These are phyloP conservation scores for Malacoraja senta DNA, from an alignment of 2,797 vertebrate genomes.

Conservation along the genomic window DNA sequence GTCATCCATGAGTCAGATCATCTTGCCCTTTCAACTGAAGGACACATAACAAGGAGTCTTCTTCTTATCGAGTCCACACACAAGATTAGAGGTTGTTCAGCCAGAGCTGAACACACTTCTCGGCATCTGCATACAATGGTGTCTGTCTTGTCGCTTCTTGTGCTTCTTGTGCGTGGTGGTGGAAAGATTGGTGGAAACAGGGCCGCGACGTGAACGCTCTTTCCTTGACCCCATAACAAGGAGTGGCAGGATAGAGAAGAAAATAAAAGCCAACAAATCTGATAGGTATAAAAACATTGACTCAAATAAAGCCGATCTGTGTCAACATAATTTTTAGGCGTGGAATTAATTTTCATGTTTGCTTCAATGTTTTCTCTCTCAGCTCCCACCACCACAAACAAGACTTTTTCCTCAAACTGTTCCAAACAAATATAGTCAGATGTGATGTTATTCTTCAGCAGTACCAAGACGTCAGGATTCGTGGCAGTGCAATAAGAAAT, in stretches of 20 bases:
- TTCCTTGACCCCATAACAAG: neutral
- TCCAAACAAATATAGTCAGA: constrained; percentile 23
- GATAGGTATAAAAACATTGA: neutral
- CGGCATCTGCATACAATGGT: no score
- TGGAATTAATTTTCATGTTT: neutral
- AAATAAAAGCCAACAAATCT: constrained; percentile 5
- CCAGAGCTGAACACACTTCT: no score
- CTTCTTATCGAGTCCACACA: no score
- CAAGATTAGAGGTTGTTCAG: no score
- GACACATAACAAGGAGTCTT: neutral
- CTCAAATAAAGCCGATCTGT: neutral
- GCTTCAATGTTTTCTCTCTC: neutral
- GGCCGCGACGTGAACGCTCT: no score
- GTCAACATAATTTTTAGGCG: neutral
- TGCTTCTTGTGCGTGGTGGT: no score
- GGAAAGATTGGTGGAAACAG: no score
- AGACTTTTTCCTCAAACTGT: constrained; percentile 26
- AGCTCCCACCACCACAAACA: neutral
- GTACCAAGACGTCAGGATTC: constrained; percentile 42
- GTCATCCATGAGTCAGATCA: constrained; percentile 11
- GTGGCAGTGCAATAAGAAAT: constrained; percentile 49
- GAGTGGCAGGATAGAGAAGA: neutral
- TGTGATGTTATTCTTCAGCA: constrained; percentile 22
- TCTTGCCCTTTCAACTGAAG: neutral
- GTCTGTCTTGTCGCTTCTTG: no score